A percentile compares a stretch with the other conserved stretches of the same genome.
These are phyloP conservation scores for Leptinotarsa haldemani DNA, from an alignment of 2,888 invertebrate genomes.

Conservation along the genomic window DNA sequence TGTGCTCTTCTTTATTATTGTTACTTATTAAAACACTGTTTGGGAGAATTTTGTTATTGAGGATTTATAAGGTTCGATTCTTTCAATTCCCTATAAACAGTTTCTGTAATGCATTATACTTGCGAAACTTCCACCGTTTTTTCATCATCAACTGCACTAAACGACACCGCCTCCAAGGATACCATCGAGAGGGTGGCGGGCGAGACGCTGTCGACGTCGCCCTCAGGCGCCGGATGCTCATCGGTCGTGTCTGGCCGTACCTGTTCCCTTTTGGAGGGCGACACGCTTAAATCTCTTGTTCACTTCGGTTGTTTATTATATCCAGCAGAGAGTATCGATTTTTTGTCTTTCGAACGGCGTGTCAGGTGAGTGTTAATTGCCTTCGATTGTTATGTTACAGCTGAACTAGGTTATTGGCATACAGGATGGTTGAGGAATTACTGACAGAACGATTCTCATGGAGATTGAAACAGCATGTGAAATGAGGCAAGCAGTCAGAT, in stretches of 20 bases:
- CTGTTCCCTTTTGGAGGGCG: conserved; percentile 37
- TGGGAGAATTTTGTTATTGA: too few relatives aligned
- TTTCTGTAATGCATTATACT: too few relatives aligned
- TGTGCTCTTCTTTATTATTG: too few relatives aligned
- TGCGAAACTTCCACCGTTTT: too few relatives aligned
- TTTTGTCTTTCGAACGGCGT: not conserved
- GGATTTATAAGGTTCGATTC: too few relatives aligned
- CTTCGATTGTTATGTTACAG: not conserved
- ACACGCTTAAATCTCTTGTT: conserved; percentile 7
- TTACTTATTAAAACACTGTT: too few relatives aligned
- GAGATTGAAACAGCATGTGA: too few relatives aligned
- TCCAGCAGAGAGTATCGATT: not conserved
- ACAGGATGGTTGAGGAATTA: not conserved
- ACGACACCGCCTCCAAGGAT: conserved; percentile 23
- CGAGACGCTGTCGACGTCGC: conserved; percentile 51
- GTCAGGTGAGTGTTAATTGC: conserved; percentile 22
- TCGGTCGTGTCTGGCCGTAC: conserved; percentile 48
- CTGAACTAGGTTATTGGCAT: not conserved
- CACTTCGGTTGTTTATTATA: not conserved
- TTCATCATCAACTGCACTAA: not conserved
- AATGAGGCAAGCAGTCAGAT: too few relatives aligned
- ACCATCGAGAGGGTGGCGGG: conserved; percentile 49
- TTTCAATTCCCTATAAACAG: too few relatives aligned
- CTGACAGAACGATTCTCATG: too few relatives aligned
- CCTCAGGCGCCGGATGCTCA: conserved; percentile 49